Base-by-base conservation (phyloP, 1,140 invertebrate genomes). In the Zaprionus ghesquierei region DNA sequence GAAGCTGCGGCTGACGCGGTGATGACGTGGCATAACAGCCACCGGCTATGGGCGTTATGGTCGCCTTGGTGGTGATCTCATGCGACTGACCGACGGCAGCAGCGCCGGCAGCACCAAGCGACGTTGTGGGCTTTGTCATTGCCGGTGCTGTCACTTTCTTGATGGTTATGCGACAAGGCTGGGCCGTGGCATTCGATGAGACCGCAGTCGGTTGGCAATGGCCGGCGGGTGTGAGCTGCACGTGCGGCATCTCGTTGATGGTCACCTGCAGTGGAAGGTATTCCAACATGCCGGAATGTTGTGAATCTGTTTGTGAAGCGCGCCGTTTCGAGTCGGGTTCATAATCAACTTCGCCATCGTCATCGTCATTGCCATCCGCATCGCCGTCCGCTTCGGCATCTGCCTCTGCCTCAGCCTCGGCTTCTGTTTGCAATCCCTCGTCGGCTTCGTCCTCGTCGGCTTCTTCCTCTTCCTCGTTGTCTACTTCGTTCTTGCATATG, bases 131-230 rank as follows among this genome's bases (percentile, higher is more conserved):
- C 15, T 41, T 41, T 38, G 33, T n/a, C n/a, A 38, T 38, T 41
- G 35, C 5, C 8, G 69, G 69, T 12, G 77, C 74, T 0, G 85
- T 6, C 9, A 89, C 79, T 58, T 89, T 89, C 15, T 89, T 89
- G 20, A 89, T 89, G 23, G 84, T 89, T n/a, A 89, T 89, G 10
- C 84, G 77, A 25, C 84, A 89, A 1, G 84, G 84, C n/a, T 72
- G 75, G 5, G 76, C 64, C 8, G 50, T 51, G 12, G 64, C 41
- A 22, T 9, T 4, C 8, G 41, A 15, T 6, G 54, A n/a, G n/a
- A n/a, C 35, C 22, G 31, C 31, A 33, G 31, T 33, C 0, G 68
- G 69, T 27, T 65, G 60, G 44, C 64, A 49, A 33, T 75, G 50
- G 35, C 41, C 25, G 23, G 66, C 33, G 12, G 69, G 49, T 15